These are phyloP conservation scores for Phenganax stokvisi DNA, from an alignment of 92 coral and sea anemone species.

Conservation along the genomic window DNA sequence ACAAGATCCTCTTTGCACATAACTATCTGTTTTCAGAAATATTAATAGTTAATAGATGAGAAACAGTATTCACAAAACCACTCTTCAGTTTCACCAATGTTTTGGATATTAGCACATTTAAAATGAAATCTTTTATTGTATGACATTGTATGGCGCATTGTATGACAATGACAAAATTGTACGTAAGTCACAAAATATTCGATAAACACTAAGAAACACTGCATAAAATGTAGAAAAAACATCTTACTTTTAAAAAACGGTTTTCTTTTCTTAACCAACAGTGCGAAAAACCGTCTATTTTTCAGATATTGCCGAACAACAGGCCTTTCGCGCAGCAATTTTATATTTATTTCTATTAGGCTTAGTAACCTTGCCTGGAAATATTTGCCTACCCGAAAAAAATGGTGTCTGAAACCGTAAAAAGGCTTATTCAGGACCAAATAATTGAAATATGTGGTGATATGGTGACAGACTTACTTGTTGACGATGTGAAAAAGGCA, in stretches of 20 bases:
- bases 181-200: constrained; percentile 20
- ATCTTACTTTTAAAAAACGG: too few species aligned
- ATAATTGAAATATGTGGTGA: constrained; percentile 26
- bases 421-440: too few species aligned
- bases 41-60: not conserved
- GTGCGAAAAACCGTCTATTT: too few species aligned
- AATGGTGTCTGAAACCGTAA: too few species aligned
- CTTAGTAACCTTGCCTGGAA: too few species aligned
- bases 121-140: constrained; percentile 41
- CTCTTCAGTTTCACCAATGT: not conserved
- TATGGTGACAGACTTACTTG: constrained; percentile 15
- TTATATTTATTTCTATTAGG: too few species aligned
- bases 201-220: too few species aligned
- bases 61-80: not conserved
- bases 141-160: constrained; percentile 31
- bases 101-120: not conserved
- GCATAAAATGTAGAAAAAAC: too few species aligned
- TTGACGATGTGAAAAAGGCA: constrained; percentile 35
- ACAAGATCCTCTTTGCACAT: constrained; percentile 35
- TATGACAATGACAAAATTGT: constrained; percentile 29
- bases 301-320: too few species aligned
- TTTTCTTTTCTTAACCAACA: too few species aligned
- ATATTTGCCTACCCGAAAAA: too few species aligned
- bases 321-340: too few species aligned
- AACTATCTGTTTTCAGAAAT: not conserved